Evolutionary conservation across 2,888 invertebrate species (phyloP).

Genomic region (Metalampra italica): DNA sequence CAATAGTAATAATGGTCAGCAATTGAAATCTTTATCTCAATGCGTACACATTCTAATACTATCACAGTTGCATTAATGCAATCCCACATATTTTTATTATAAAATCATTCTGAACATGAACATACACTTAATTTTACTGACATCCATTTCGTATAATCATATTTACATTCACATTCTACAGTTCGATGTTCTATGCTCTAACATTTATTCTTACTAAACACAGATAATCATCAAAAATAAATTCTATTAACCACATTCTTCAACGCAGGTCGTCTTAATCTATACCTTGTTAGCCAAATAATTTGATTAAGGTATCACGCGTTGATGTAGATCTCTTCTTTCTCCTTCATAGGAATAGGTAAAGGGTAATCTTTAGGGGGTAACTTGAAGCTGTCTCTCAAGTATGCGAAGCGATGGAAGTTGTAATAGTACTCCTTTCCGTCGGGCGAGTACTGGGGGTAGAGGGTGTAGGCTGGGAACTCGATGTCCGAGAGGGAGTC

Average conservation of each 20-base stretch:
- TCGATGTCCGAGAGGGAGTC: constrained; percentile 60
- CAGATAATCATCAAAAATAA: neutral
- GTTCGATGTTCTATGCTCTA: constrained; percentile 9
- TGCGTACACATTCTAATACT: constrained; percentile 13
- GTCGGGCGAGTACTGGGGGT: constrained; percentile 69
- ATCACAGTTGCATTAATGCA: constrained; percentile 25
- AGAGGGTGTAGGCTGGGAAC: constrained; percentile 61
- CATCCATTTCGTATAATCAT: neutral
- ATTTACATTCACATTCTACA: constrained; percentile 3
- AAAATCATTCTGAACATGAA: neutral
- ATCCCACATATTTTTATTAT: neutral
- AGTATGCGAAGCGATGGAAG: constrained; percentile 67
- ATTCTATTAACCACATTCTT: neutral
- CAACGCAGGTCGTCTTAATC: neutral
- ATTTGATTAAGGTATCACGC: constrained; percentile 41
- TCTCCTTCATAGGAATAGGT: constrained; percentile 27
- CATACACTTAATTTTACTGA: neutral
- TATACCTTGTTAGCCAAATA: neutral
- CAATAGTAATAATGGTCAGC: neutral
- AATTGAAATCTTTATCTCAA: neutral
- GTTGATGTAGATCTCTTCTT: constrained; percentile 64
- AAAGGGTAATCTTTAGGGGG: constrained; percentile 64
- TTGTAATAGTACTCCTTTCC: constrained; percentile 72
- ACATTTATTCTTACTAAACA: constrained; percentile 12
- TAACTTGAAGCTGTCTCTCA: constrained; percentile 59